These are phyloP conservation scores for Zaprionus ornatus DNA, from an alignment of 1,140 invertebrate species.

Conservation along the genomic window DNA sequence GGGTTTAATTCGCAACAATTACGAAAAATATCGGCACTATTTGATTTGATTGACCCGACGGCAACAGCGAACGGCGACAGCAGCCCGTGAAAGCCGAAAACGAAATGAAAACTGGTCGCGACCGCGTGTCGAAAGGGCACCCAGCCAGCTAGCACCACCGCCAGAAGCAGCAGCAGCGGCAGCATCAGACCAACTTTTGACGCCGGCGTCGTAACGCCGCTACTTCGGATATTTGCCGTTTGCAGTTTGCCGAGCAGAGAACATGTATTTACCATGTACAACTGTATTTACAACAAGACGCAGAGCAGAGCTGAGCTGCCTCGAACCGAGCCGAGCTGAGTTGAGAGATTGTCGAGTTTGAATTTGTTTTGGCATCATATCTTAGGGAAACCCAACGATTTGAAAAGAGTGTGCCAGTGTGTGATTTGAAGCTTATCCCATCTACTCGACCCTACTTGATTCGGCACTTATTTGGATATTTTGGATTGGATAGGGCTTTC, in stretches of 20 bases:
- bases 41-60: constrained; percentile 55
- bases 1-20: constrained; percentile 22
- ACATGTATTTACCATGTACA: constrained; percentile 10
- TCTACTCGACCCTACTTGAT: too few species aligned
- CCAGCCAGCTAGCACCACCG: constrained; percentile 19
- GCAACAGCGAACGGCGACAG: constrained; percentile 56
- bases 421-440: neutral
- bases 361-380: neutral
- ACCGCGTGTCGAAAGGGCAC: constrained; percentile 68
- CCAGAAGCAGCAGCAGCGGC: constrained; percentile 18
- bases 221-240: constrained; percentile 24
- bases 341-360: neutral
- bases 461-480: too few species aligned
- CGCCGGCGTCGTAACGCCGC: constrained; percentile 29
- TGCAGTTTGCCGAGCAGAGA: constrained; percentile 32
- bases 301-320: neutral
- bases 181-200: constrained; percentile 31
- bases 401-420: neutral
- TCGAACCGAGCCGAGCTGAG: neutral
- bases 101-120: constrained; percentile 75
- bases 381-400: neutral
- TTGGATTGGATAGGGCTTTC: too few species aligned
- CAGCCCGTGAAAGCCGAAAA: constrained; percentile 66
- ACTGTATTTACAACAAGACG: constrained; percentile 8
- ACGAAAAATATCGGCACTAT: constrained; percentile 34